A percentile compares a stretch with the other conserved stretches of the same genome.
These are phyloP conservation scores for Rhineura floridana DNA, from an alignment of 2,113 vertebrate species.

Conservation along the genomic window DNA sequence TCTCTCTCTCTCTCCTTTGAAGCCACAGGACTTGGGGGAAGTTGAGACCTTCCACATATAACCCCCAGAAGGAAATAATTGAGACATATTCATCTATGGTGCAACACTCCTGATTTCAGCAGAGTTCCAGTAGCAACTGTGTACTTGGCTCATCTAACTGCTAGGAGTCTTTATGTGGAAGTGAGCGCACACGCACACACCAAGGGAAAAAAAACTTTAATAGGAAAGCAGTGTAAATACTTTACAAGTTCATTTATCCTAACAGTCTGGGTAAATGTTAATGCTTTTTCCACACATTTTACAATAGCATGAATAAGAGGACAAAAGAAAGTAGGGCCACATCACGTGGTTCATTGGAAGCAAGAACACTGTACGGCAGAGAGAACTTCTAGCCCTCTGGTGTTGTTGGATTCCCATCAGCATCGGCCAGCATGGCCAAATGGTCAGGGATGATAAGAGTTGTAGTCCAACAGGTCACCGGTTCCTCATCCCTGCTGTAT, in stretches of 20 bases:
- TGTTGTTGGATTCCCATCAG: not conserved
- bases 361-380: not conserved
- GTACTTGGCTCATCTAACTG: slow-evolving; percentile 22
- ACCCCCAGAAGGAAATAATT: slow-evolving; percentile 26
- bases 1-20: not conserved
- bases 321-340: not conserved
- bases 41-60: slow-evolving; percentile 8
- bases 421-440: not conserved
- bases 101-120: slow-evolving; percentile 31
- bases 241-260: no score
- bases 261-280: not conserved
- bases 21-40: not conserved
- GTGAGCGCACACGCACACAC: not conserved
- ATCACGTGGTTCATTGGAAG: not conserved
- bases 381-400: not conserved
- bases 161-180: not conserved
- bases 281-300: not conserved
- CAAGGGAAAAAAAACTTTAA: not conserved
- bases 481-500: no score
- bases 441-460: not conserved
- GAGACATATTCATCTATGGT: slow-evolving; percentile 5
- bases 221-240: not conserved
- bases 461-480: not conserved
- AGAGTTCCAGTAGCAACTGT: slow-evolving; percentile 18
- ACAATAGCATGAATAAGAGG: not conserved